Evolutionary conservation across 2,113 vertebrate species (phyloP).

Genomic region (Tyto alba): DNA sequence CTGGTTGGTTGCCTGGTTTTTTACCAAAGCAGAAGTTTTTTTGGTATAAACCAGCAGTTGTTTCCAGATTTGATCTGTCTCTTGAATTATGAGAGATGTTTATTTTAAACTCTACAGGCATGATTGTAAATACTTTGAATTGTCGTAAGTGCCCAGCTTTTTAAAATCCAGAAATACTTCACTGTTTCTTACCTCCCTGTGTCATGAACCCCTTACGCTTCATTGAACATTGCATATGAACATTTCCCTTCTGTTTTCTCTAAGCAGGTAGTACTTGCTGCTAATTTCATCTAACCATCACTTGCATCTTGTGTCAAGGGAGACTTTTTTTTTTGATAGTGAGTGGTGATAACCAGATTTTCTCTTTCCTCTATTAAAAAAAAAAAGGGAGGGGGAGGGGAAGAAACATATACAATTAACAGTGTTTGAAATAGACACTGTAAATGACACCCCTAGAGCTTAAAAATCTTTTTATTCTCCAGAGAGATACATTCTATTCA

Average conservation of each 20-base stretch:
- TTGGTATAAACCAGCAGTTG: not conserved
- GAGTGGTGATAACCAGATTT: not conserved
- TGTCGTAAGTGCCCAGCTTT: not conserved
- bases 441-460: not conserved
- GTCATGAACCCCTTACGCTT: not conserved
- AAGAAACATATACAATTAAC: not conserved
- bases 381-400: rapidly evolving
- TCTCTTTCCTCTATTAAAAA: not conserved
- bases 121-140: not conserved
- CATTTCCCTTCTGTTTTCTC: slow-evolving; percentile 1
- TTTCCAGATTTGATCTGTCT: not conserved
- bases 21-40: not conserved
- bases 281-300: not conserved
- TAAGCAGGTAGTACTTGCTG: not conserved
- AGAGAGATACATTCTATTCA: not conserved
- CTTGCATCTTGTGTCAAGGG: not conserved
- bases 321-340: not conserved
- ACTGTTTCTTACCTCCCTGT: not conserved
- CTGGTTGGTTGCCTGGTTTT: not conserved
- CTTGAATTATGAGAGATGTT: not conserved
- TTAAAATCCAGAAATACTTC: not conserved
- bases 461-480: not conserved
- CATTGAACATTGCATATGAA: not conserved
- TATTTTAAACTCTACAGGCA: not conserved
- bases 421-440: not conserved